Evolutionary conservation across 2,888 invertebrate genomes (phyloP).

Genomic region (Euplexia lucipara): DNA sequence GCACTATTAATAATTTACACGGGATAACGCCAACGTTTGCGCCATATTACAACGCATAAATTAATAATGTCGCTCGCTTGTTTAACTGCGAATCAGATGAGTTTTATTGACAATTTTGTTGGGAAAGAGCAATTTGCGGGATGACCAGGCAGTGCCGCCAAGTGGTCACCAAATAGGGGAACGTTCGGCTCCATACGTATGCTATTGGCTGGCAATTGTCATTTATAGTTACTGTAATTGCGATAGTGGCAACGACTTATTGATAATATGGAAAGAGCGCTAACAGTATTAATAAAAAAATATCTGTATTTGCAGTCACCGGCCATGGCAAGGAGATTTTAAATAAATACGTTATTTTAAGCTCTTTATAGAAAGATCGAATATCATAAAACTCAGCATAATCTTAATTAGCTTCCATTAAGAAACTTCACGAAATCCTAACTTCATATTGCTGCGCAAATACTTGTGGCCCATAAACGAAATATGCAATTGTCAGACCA

Average conservation of each 20-base stretch:
- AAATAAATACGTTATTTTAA: neutral
- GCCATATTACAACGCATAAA: constrained; percentile 91
- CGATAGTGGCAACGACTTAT: constrained; percentile 71
- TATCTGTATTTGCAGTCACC: neutral
- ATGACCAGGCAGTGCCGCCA: constrained; percentile 87
- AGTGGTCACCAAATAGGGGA: constrained; percentile 89
- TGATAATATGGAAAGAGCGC: constrained; percentile 63
- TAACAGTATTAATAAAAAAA: constrained; percentile 1
- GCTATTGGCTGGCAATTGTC: constrained; percentile 77
- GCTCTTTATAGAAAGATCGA: neutral
- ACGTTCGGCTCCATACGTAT: constrained; percentile 68
- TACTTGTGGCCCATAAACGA: neutral
- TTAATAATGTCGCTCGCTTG: constrained; percentile 91
- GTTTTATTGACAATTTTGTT: constrained; percentile 91
- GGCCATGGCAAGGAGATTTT: neutral
- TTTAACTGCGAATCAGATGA: constrained; percentile 91
- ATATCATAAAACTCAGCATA: neutral
- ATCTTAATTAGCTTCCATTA: no score
- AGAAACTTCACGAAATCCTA: neutral
- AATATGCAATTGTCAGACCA: neutral
- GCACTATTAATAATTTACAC: constrained; percentile 91
- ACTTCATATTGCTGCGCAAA: neutral
- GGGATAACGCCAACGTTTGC: constrained; percentile 89
- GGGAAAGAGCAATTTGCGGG: constrained; percentile 91
- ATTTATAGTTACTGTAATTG: constrained; percentile 78